These are phyloP conservation scores for Dinoponera quadriceps DNA, from an alignment of 1,140 invertebrate genomes.

Conservation along the genomic window DNA sequence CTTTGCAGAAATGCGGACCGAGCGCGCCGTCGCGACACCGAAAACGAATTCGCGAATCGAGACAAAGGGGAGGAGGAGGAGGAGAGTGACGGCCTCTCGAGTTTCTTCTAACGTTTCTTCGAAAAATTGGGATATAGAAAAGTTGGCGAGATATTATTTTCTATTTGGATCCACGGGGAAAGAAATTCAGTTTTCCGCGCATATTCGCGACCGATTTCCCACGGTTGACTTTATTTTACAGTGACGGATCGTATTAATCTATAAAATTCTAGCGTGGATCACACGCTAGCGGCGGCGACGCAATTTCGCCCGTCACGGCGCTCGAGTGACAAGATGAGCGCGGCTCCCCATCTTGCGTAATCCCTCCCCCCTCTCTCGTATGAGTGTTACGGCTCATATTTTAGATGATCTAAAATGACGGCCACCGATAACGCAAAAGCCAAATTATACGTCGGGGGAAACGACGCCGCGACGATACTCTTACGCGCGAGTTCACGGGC, in stretches of 20 bases:
- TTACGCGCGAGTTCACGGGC: too few species aligned
- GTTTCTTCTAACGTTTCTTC: too few species aligned
- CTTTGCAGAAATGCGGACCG: too few species aligned
- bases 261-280: slow-evolving; percentile 36
- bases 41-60: too few species aligned
- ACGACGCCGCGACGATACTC: too few species aligned
- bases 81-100: too few species aligned
- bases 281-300: slow-evolving; percentile 10
- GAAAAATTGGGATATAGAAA: too few species aligned
- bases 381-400: slow-evolving; percentile 28
- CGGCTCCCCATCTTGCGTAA: slow-evolving; percentile 17
- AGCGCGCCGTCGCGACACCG: too few species aligned
- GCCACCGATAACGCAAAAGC: slow-evolving; percentile 7
- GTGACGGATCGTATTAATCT: slow-evolving; percentile 35
- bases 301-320: slow-evolving; percentile 28
- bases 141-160: too few species aligned
- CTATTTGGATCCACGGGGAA: too few species aligned
- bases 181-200: too few species aligned
- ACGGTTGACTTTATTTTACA: slow-evolving; percentile 27
- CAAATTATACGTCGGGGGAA: background rate
- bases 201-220: background rate
- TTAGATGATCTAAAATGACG: slow-evolving; percentile 21
- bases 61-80: too few species aligned
- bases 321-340: slow-evolving; percentile 30
- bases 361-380: background rate